These are phyloP conservation scores for Momotus momota DNA, from an alignment of 2,797 vertebrate species.

Conservation along the genomic window DNA sequence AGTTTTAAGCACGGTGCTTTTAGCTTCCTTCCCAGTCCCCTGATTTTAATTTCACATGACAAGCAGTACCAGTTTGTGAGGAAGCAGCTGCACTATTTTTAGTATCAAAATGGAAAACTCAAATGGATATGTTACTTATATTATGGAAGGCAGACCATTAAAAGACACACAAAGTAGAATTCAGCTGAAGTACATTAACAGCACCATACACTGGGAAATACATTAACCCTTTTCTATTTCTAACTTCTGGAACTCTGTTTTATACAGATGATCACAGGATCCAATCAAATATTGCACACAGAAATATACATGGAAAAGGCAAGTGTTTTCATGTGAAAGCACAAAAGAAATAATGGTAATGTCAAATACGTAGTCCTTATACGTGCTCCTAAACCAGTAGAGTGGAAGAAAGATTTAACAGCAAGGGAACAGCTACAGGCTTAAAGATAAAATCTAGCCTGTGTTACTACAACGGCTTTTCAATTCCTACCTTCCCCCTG, in stretches of 20 bases:
- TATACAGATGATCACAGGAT: background rate
- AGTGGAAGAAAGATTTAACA: background rate
- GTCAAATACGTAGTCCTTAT: background rate
- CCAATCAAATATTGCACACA: background rate
- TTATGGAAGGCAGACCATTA: background rate
- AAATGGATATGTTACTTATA: background rate
- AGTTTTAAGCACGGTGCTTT: background rate
- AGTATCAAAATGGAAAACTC: background rate
- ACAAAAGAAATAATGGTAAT: background rate
- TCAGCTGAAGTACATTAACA: background rate
- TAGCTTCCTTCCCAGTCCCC: background rate
- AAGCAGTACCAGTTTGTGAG: background rate
- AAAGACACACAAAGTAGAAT: background rate
- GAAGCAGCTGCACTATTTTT: background rate
- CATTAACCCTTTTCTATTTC: background rate
- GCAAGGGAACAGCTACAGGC: background rate
- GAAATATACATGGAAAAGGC: background rate
- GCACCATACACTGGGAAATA: background rate
- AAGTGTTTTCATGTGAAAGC: background rate
- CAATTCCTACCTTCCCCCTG: background rate
- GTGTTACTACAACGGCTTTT: background rate
- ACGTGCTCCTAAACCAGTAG: fast-evolving
- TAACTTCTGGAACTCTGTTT: background rate
- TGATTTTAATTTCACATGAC: background rate
- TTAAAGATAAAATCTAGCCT: background rate